Base-by-base conservation (phyloP, 2,888 invertebrate genomes). In the Drosophila macrospina region DNA sequence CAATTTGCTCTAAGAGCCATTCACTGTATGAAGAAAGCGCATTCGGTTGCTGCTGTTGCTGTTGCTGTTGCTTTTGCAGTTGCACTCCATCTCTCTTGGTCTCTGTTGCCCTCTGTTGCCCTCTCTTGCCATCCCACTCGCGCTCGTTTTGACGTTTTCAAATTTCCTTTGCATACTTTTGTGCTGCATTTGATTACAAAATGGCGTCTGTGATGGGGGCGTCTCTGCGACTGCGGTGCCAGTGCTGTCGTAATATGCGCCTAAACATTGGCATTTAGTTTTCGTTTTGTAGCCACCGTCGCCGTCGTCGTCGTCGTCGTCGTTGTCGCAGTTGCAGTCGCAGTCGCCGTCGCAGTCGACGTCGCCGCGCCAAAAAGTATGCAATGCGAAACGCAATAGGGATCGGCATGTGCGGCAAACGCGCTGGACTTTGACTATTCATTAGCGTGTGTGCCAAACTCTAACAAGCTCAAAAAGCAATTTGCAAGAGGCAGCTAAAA, bases 381-480 rank as follows among this genome's bases (percentile, higher is more conserved):
- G 80, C 78, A 80, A 80, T 67, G 54, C 62, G 61, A 81, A 75
- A 67, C 71, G 75, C 69, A 80, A 68, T 68, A 15, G 26, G 26
- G n/a, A 56, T n/a, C 15, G 55, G 50, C 62, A 65, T 52, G 55
- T 44, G 61, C 69, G 34, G 54, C 44, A 50, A 52, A 30, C 16
- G 47, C 48, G 30, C 28, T 41, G 41, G 52, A 54, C 48, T 74
- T 74, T 74, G 74, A 73, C 78, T 78, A 74, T 75, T 78, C 74
- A 75, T 55, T 56, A 54, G 39, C 37, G 68, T 82, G 76, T 81
- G 79, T 62, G 74, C 57, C 68, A 71, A 83, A 86, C 88, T 83
- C 84, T 84, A 84, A 83, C 83, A 83, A 83, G 88, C 84, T 88
- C 85, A 85, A 85, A 83, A 85, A 88, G 84, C 84, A 85, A 88